A percentile compares a stretch with the other conserved stretches of the same genome.
Conservation (phyloP, 2,888 invertebrate genomes). For the Gerris lacustris region DNA sequence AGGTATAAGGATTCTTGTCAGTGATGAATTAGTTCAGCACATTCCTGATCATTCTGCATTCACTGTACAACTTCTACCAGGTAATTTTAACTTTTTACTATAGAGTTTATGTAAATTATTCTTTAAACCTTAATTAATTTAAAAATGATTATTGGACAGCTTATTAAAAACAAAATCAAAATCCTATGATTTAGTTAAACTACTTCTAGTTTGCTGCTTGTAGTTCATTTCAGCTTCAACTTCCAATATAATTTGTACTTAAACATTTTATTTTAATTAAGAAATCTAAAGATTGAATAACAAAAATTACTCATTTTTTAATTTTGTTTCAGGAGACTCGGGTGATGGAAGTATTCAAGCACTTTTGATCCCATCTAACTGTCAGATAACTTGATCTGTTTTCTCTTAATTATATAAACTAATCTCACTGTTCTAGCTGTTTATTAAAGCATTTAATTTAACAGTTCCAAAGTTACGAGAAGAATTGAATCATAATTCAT, state of each 20-base stretch:
- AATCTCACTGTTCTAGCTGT: too few species aligned
- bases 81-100: constrained; percentile 31
- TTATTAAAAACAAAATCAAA: not conserved
- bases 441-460: too few species aligned
- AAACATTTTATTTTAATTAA: too few species aligned
- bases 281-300: too few species aligned
- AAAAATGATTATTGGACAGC: not conserved
- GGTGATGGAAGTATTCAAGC: not conserved
- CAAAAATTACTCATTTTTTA: not conserved
- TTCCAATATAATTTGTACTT: not conserved
- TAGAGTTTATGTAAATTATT: not conserved
- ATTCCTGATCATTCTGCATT: constrained; percentile 67
- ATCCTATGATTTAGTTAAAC: not conserved
- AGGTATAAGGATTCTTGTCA: constrained; percentile 69
- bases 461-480: too few species aligned
- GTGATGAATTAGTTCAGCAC: constrained; percentile 73
- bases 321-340: not conserved
- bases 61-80: constrained; percentile 46
- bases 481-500: too few species aligned
- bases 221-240: not conserved
- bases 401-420: too few species aligned
- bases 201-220: not conserved
- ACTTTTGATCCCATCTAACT: not conserved
- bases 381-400: not conserved
- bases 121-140: too few species aligned